Evolutionary conservation across 2,113 vertebrate genomes (phyloP).

Genomic region (Salminus brasiliensis): DNA sequence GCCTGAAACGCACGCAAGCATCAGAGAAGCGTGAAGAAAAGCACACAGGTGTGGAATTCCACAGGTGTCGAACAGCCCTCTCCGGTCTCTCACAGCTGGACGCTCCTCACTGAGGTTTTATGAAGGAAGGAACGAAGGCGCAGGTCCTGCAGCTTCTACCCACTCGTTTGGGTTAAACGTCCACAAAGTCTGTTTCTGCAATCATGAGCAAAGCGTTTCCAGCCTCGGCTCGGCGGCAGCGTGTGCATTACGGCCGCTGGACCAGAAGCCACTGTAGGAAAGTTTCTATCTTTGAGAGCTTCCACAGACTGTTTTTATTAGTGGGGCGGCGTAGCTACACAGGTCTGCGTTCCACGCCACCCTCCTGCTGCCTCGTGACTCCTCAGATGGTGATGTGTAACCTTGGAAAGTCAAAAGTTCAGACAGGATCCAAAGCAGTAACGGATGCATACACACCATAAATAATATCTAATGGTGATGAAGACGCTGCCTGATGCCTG

Average conservation of each 20-base stretch:
- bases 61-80: not conserved
- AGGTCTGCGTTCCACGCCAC: not conserved
- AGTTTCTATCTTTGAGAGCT: too few species aligned
- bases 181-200: not conserved
- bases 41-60: not conserved
- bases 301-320: too few species aligned
- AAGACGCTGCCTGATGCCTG: too few species aligned
- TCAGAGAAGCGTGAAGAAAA: not conserved
- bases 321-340: too few species aligned
- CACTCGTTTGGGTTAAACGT: not conserved
- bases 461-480: too few species aligned
- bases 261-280: too few species aligned
- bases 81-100: not conserved
- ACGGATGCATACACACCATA: too few species aligned
- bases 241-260: not conserved
- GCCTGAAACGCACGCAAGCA: conserved; percentile 3
- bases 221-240: not conserved
- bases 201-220: not conserved
- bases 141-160: too few species aligned
- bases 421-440: too few species aligned
- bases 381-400: not conserved
- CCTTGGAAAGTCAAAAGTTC: too few species aligned
- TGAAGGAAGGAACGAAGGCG: too few species aligned
- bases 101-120: too few species aligned
- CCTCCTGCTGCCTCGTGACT: not conserved